These are phyloP conservation scores for Polydrusus cervinus DNA, from an alignment of 2,888 invertebrate genomes.

Conservation along the genomic window DNA sequence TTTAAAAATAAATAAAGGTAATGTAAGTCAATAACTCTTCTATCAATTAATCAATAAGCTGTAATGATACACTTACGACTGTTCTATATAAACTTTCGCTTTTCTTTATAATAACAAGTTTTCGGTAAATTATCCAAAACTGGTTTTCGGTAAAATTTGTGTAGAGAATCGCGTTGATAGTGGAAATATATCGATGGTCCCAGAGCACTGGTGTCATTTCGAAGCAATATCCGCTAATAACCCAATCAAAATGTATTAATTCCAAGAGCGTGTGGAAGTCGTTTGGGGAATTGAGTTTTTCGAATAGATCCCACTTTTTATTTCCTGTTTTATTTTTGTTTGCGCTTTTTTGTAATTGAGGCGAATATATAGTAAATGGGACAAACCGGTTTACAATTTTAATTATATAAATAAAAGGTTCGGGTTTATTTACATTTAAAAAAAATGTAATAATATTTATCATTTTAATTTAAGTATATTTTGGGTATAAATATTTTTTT, in stretches of 20 bases:
- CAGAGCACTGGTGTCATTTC: constrained; percentile 48
- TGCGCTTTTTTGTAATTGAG: constrained; percentile 31
- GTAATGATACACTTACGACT: too few relatives aligned
- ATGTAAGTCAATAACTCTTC: too few relatives aligned
- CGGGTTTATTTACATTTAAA: too few relatives aligned
- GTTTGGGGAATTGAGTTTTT: constrained; percentile 53
- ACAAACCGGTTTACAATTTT: constrained; percentile 9
- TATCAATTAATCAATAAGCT: too few relatives aligned
- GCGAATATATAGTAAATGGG: constrained; percentile 16
- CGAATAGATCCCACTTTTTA: constrained; percentile 47
- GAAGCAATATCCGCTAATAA: constrained; percentile 55
- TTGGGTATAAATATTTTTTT: too few relatives aligned
- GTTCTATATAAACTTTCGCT: too few relatives aligned
- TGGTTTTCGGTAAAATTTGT: neutral
- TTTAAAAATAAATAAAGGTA: too few relatives aligned
- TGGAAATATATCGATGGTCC: constrained; percentile 46
- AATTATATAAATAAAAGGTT: neutral
- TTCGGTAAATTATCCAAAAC: too few relatives aligned
- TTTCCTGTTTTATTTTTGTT: constrained; percentile 27
- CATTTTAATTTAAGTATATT: too few relatives aligned
- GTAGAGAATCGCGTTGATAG: constrained; percentile 26
- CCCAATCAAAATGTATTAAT: constrained; percentile 57
- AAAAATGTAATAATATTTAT: too few relatives aligned
- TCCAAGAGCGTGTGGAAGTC: constrained; percentile 53
- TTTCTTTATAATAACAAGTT: too few relatives aligned